phyloP scores from a whole-genome alignment of 2,113 vertebrate species.

The Gymnorhina tibicen region DNA sequence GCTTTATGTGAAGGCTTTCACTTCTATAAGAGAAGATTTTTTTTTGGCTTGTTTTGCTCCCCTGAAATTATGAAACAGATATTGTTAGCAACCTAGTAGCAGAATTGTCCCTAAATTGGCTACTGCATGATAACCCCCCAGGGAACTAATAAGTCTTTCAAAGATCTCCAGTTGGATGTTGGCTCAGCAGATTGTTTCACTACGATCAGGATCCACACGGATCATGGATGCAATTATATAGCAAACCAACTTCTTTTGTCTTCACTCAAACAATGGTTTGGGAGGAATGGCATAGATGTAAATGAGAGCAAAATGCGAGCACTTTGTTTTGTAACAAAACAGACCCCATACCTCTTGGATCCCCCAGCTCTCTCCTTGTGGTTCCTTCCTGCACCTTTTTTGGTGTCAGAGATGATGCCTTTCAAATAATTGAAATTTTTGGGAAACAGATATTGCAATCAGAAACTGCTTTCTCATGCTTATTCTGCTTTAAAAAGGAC shows the following conservation, averaged over 20 bases:
- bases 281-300: neutral
- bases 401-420: neutral
- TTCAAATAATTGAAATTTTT: neutral
- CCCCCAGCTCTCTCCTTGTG: neutral
- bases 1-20: neutral
- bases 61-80: neutral
- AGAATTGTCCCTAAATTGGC: neutral
- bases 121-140: neutral
- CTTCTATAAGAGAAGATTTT: neutral
- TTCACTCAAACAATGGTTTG: neutral
- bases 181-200: neutral
- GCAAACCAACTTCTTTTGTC: neutral
- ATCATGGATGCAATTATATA: constrained; percentile 22
- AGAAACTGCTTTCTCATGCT: neutral
- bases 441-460: neutral
- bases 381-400: neutral
- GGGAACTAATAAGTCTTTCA: neutral
- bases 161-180: neutral
- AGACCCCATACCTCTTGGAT: neutral
- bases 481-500: neutral
- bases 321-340: neutral
- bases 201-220: neutral
- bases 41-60: neutral
- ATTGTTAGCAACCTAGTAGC: neutral
- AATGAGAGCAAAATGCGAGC: constrained; percentile 12